Evolutionary conservation across 2,797 vertebrate species (phyloP), one percentile per base, ranked within the genome.

Genomic region (Huso huso): DNA sequence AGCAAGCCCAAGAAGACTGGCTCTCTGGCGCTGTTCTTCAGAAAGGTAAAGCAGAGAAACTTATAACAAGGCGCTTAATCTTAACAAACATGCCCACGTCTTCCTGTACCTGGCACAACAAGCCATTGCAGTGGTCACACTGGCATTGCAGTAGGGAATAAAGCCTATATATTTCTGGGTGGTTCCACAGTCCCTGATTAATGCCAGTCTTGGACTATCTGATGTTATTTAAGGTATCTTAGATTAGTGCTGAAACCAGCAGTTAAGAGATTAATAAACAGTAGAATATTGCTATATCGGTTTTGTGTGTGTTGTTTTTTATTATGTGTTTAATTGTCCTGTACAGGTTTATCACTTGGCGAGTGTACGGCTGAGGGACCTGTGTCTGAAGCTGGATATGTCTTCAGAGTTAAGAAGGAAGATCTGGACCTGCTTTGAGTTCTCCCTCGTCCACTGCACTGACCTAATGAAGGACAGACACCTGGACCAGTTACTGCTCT

Each of bases 341-440:
- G 4, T 62, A 10, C 82, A 99, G 96, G 94, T 96, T 6, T 99
- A 99, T 75, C 96, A 98, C 71, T 86, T 97, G 82, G 93, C 93
- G 64, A 98, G 96, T 0, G 96, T 98, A 48, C 94, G 96, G 12
- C 80, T 98, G 72, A 88, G 94, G 51, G 96, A 99, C 59, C 76
- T 99, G 60, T 98, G 96, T 68, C 68, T 93, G 59, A 97, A 93
- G 69, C 9, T 97, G 82, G 96, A 98, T 74, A 87, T 97, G 74
- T 87, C 93, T 4, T 84, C 90, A 1, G 95, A 98, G 61, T 79
- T 97, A 66, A 84, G 95, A 9, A 89, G 92, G 69, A 99, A 96
- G 71, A 96, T 98, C 71, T 99, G 96, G 96, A 99, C 96, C 0
- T 94, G 94, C 70, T 98, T 99, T 59, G 96, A 97, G 66, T 93